phyloP scores from a whole-genome alignment of 2,888 invertebrate species.

The Leucoptera coffeella region DNA sequence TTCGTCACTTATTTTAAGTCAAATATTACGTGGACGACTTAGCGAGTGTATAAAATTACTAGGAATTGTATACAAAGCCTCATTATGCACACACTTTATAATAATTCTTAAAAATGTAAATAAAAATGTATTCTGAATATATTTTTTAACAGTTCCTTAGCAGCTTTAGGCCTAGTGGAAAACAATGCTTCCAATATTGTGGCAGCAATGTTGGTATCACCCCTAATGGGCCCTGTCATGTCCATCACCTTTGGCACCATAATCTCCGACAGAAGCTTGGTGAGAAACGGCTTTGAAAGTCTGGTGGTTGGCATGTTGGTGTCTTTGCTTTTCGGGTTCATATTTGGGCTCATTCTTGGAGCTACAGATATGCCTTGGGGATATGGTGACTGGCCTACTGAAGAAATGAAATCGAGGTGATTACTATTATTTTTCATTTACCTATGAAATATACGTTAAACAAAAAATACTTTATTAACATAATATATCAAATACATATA shows the following conservation, averaged over 20 bases:
- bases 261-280: slow-evolving; percentile 65
- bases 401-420: slow-evolving; percentile 74
- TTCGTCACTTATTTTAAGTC: too few relatives aligned
- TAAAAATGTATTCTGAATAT: too few relatives aligned
- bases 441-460: too few relatives aligned
- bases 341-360: slow-evolving; percentile 69
- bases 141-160: slow-evolving; percentile 58
- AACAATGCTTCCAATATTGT: slow-evolving; percentile 78
- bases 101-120: too few relatives aligned
- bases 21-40: too few relatives aligned
- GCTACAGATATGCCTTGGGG: slow-evolving; percentile 73
- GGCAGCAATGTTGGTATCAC: slow-evolving; percentile 71
- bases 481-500: too few relatives aligned
- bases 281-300: slow-evolving; percentile 64
- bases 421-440: too few relatives aligned
- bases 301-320: slow-evolving; percentile 64
- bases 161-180: slow-evolving; percentile 76
- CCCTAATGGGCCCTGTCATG: slow-evolving; percentile 79
- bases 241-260: slow-evolving; percentile 81
- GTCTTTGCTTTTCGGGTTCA: slow-evolving; percentile 74
- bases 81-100: too few relatives aligned
- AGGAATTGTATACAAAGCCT: too few relatives aligned
- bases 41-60: too few relatives aligned
- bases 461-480: too few relatives aligned
- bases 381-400: slow-evolving; percentile 69